Evolutionary conservation across 2,113 vertebrate species (phyloP).

Genomic region (Zapornia atra): DNA sequence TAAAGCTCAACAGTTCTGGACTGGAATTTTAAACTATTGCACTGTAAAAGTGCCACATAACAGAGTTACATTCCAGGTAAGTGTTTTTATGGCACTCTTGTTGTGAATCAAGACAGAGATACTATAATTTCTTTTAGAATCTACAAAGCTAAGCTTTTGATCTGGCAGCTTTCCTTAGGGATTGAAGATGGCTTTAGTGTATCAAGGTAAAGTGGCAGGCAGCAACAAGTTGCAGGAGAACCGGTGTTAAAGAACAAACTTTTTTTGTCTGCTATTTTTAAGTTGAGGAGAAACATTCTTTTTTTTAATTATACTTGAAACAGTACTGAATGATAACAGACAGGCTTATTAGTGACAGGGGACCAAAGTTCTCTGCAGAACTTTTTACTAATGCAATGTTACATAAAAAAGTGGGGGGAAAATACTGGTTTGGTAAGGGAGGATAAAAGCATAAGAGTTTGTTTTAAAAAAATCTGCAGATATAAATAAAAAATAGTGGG

Average conservation of each 20-base stretch:
- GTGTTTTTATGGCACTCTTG: not conserved
- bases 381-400: not conserved
- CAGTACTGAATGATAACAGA: not conserved
- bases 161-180: not conserved
- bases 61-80: slow-evolving; percentile 3
- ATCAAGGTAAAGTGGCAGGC: not conserved
- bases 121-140: not conserved
- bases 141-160: not conserved
- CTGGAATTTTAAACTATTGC: not conserved
- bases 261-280: not conserved
- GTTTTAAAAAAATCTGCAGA: not conserved
- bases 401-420: accelerated
- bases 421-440: not conserved
- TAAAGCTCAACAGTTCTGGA: not conserved
- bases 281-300: not conserved
- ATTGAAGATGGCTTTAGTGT: not conserved
- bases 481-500: not conserved
- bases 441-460: not conserved
- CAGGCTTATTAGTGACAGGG: not conserved
- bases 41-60: accelerated
- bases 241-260: not conserved
- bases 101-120: not conserved
- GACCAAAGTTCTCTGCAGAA: not conserved
- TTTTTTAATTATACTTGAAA: not conserved
- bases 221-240: not conserved